These are phyloP conservation scores for Trichogramma pretiosum DNA, from an alignment of 1,140 invertebrate species.

Conservation along the genomic window DNA sequence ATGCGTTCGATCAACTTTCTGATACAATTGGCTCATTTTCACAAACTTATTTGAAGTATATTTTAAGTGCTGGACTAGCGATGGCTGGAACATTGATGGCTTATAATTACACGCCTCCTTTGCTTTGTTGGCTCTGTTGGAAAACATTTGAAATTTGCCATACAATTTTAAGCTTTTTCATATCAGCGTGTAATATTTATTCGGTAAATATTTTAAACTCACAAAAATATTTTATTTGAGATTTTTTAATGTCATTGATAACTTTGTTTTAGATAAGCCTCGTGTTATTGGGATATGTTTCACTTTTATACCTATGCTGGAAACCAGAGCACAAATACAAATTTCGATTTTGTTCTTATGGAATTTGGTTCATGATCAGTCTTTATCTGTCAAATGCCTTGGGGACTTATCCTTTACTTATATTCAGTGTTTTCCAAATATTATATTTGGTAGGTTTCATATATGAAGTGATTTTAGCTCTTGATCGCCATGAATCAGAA, in stretches of 20 bases:
- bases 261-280: constrained; percentile 40
- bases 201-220: constrained; percentile 29
- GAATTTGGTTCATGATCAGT: constrained; percentile 55
- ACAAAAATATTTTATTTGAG: background rate
- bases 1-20: constrained; percentile 60
- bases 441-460: constrained; percentile 48
- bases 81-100: constrained; percentile 31
- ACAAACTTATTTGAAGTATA: constrained; percentile 52
- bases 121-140: constrained; percentile 45
- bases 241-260: background rate
- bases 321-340: constrained; percentile 47
- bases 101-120: constrained; percentile 49
- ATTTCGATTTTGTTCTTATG: constrained; percentile 50
- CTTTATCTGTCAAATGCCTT: constrained; percentile 53
- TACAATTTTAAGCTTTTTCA: constrained; percentile 37
- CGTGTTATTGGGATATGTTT: constrained; percentile 44
- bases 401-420: constrained; percentile 50
- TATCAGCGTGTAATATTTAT: constrained; percentile 43
- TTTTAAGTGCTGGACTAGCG: constrained; percentile 34
- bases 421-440: constrained; percentile 48
- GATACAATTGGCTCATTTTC: constrained; percentile 60
- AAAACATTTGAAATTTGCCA: constrained; percentile 36
- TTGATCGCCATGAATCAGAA: constrained; percentile 35
- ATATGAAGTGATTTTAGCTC: constrained; percentile 44
- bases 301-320: constrained; percentile 50